phyloP scores from a whole-genome alignment of 2,113 vertebrate species.

The Heteronetta atricapilla region DNA sequence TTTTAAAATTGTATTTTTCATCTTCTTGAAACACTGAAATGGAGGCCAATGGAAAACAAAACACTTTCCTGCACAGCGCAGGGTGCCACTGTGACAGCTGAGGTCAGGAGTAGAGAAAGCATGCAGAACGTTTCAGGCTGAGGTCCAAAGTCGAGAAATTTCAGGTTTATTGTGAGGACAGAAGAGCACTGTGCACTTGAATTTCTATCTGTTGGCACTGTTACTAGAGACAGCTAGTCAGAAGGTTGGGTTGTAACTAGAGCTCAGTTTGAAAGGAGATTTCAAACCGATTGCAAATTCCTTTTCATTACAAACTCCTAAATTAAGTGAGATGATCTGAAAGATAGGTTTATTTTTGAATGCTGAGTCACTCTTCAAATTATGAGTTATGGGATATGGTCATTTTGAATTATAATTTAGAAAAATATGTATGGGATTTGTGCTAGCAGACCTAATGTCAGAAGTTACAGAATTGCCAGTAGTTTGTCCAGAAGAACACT shows the following conservation, averaged over 20 bases:
- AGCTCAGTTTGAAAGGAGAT: background rate
- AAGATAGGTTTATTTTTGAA: background rate
- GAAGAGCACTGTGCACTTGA: constrained; percentile 29
- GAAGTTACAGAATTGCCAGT: background rate
- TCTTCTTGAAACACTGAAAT: background rate
- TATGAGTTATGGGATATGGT: background rate
- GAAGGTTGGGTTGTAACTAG: background rate
- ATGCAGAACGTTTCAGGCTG: background rate
- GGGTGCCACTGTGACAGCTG: background rate
- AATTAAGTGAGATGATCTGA: background rate
- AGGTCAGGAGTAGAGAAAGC: background rate
- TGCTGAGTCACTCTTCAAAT: background rate
- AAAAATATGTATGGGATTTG: background rate
- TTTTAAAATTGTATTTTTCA: background rate
- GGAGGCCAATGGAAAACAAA: background rate
- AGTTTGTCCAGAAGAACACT: background rate
- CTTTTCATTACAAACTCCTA: background rate
- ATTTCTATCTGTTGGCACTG: constrained; percentile 27
- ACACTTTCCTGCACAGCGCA: background rate
- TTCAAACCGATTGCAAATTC: constrained; percentile 18
- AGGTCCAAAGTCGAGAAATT: background rate
- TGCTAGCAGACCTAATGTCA: background rate
- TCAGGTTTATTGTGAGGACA: constrained; percentile 23
- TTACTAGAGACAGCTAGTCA: background rate
- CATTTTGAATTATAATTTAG: background rate